Conservation (phyloP, 2,888 invertebrate species). For the Drosophila maculinotata region DNA sequence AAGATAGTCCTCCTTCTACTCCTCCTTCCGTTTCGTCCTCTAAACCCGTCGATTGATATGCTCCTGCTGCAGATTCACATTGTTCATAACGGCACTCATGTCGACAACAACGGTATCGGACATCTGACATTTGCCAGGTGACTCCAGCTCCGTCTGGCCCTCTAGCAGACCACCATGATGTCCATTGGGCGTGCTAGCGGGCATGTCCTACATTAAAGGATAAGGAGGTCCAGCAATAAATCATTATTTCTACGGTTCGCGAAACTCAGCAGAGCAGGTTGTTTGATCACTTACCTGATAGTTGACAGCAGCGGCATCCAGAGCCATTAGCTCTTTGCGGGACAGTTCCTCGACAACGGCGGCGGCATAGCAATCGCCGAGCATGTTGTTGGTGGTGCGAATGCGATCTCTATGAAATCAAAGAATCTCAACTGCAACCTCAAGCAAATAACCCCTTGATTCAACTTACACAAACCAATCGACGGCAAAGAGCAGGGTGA, state of each 20-base stretch:
- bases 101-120: conserved; percentile 88
- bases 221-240: too few species aligned
- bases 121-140: conserved; percentile 86
- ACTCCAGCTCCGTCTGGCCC: conserved; percentile 85
- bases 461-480: conserved; percentile 97
- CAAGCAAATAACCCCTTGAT: not conserved
- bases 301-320: conserved; percentile 88
- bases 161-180: conserved; percentile 84
- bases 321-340: conserved; percentile 91
- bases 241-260: too few species aligned
- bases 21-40: not conserved
- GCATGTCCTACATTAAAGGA: conserved; percentile 83
- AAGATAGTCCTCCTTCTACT: not conserved
- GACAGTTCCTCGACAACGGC: conserved; percentile 94
- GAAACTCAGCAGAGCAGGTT: too few species aligned
- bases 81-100: conserved; percentile 85
- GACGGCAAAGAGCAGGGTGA: conserved; percentile 92
- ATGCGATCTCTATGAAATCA: conserved; percentile 90
- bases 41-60: conserved; percentile 73
- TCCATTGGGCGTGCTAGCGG: conserved; percentile 86
- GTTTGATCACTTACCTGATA: conserved; percentile 85
- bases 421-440: not conserved
- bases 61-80: conserved; percentile 76
- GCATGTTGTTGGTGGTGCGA: conserved; percentile 94
- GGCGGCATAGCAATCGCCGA: conserved; percentile 95